Evolutionary conservation across 1,140 invertebrate genomes (phyloP), one percentile per base, ranked within the genome.

Genomic region (Anastrepha obliqua): DNA sequence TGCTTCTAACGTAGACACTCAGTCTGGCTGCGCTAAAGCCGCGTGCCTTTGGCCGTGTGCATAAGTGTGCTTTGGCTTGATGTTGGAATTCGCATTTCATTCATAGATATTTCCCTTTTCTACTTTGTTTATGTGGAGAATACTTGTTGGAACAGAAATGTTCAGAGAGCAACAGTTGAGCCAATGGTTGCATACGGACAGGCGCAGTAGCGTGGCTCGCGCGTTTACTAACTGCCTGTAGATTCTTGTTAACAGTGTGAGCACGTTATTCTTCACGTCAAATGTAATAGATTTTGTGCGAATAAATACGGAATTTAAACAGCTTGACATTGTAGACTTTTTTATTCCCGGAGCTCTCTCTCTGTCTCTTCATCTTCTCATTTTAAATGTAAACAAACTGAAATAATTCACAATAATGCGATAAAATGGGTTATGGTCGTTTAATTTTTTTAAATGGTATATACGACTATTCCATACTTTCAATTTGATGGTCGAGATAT

Each of bases 151-250:
- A 13, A 13, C 20, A 42, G 20, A 15, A n/a, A 2, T 5, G 2
- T 20, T 42, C 3, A 60, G 85, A 86, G 85, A 3, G 85, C 85
- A 86, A 60, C 59, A 62, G 55, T 86, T 86, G 55, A 42, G 85
- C 7, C 6, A 60, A 13, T 29, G 60, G 91, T 92, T 92, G 91
- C 91, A 92, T 92, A 92, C 91, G 89, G 90, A 89, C 91, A 90
- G 91, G 91, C 91, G 91, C 91, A 87, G 42, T 85, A 13, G 15
- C 58, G 60, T 60, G 42, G 2, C 29, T 60, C 44, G 11, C 67
- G 42, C 67, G 7, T 2, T n/a, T 74, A 2, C 6, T 42, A 85
- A 60, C 81, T 58, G 81, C 81, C 44, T 81, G 47, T 67, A 39
- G 29, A 29, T 67, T 8, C 15, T 62, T 62, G 17, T 74, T 42